Conservation (phyloP, 2,888 invertebrate species). For the Pristionchus arcanus region DNA sequence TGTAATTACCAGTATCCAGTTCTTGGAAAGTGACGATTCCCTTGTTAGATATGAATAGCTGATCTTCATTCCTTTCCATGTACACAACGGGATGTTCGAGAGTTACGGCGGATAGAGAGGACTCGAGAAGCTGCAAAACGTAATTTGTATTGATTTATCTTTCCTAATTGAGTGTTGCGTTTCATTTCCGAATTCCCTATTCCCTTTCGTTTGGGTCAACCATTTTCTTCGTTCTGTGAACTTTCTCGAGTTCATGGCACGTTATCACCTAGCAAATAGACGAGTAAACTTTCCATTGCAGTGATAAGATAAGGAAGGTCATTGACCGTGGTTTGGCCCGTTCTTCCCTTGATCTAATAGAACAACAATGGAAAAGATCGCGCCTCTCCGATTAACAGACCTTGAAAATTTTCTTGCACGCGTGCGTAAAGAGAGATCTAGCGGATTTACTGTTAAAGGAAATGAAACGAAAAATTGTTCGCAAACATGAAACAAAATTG, state of each 20-base stretch:
- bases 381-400: neutral
- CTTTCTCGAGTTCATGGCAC: neutral
- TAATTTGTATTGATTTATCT: neutral
- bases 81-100: slow-evolving; percentile 67
- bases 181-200: no score
- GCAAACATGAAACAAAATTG: no score
- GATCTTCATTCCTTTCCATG: slow-evolving; percentile 65
- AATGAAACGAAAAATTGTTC: no score
- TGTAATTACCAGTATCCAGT: slow-evolving; percentile 60
- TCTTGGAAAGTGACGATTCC: slow-evolving; percentile 73
- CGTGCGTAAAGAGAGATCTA: neutral
- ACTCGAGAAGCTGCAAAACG: slow-evolving; percentile 9
- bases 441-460: no score
- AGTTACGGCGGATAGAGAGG: slow-evolving; percentile 58
- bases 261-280: slow-evolving; percentile 35
- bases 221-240: neutral
- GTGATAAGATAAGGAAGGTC: slow-evolving; percentile 45
- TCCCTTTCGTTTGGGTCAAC: neutral
- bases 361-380: neutral
- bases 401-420: neutral
- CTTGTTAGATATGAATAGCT: slow-evolving; percentile 71
- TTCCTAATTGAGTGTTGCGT: neutral
- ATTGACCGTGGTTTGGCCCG: slow-evolving; percentile 2
- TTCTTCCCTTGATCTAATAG: slow-evolving; percentile 9
- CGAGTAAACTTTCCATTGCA: slow-evolving; percentile 1